Evolutionary conservation across 2,888 invertebrate genomes (phyloP).

Genomic region (Phyto melanocephala): DNA sequence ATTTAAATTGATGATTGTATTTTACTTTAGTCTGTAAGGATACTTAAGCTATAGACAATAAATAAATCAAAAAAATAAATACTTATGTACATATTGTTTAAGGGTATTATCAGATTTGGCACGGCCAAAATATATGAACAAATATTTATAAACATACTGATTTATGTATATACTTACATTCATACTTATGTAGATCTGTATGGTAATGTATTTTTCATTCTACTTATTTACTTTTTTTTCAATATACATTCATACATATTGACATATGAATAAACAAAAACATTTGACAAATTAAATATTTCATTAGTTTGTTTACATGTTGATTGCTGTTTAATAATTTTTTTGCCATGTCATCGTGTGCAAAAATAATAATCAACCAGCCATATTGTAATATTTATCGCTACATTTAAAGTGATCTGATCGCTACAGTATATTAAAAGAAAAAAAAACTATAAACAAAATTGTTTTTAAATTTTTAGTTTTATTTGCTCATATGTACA

Average conservation of each 20-base stretch:
- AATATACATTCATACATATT: no score
- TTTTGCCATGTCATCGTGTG: slow-evolving; percentile 55
- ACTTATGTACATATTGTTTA: no score
- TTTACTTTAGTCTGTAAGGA: no score
- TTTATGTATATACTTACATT: no score
- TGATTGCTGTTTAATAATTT: not conserved
- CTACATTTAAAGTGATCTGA: not conserved
- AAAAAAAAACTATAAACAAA: not conserved
- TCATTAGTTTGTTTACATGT: not conserved
- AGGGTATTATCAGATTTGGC: no score
- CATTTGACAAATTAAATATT: not conserved
- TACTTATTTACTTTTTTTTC: not conserved
- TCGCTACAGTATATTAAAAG: slow-evolving; percentile 1
- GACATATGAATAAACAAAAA: no score
- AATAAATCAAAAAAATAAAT: no score
- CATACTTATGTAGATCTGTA: no score
- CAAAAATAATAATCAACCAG: slow-evolving; percentile 34
- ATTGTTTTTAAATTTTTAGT: not conserved
- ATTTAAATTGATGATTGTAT: no score
- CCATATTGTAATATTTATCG: not conserved
- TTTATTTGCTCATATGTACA: not conserved
- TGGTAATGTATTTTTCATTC: not conserved
- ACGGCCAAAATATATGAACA: no score
- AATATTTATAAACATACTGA: no score
- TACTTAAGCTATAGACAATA: no score